Evolutionary conservation across 2,888 invertebrate species (phyloP).

Genomic region (Unio delphinus): DNA sequence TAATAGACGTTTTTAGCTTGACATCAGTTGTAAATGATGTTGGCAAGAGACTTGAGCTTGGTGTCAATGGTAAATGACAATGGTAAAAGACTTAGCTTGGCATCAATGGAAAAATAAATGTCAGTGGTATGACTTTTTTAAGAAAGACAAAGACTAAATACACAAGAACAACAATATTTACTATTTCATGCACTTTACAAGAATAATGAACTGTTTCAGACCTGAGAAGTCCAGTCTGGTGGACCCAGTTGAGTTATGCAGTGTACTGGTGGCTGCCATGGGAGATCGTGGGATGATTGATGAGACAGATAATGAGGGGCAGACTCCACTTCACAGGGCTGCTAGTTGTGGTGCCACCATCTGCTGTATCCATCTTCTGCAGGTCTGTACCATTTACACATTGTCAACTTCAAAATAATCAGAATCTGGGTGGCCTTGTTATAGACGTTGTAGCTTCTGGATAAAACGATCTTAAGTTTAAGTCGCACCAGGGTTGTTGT

Average conservation of each 20-base stretch:
- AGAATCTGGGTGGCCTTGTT: no score
- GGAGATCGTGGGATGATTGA: constrained; percentile 59
- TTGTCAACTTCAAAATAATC: no score
- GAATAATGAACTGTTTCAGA: constrained; percentile 33
- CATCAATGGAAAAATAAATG: no score
- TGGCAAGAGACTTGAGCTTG: no score
- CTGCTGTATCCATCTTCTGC: constrained; percentile 71
- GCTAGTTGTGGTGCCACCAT: constrained; percentile 74
- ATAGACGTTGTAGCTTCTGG: no score
- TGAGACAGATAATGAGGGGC: constrained; percentile 65
- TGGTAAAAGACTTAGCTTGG: no score
- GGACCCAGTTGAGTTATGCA: constrained; percentile 73
- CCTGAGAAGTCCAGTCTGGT: constrained; percentile 47
- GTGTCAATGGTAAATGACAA: no score
- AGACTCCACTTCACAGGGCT: constrained; percentile 72
- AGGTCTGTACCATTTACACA: constrained; percentile 46
- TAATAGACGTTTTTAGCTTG: no score
- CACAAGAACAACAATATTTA: no score
- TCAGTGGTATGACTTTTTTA: no score
- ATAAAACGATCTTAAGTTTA: background rate
- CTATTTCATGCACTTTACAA: background rate
- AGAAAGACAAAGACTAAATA: no score
- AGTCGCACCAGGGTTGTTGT: background rate
- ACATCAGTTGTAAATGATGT: no score
- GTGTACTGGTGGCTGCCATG: constrained; percentile 70